Evolutionary conservation across 2,113 vertebrate species (phyloP).

Genomic region (Eidolon helvum): DNA sequence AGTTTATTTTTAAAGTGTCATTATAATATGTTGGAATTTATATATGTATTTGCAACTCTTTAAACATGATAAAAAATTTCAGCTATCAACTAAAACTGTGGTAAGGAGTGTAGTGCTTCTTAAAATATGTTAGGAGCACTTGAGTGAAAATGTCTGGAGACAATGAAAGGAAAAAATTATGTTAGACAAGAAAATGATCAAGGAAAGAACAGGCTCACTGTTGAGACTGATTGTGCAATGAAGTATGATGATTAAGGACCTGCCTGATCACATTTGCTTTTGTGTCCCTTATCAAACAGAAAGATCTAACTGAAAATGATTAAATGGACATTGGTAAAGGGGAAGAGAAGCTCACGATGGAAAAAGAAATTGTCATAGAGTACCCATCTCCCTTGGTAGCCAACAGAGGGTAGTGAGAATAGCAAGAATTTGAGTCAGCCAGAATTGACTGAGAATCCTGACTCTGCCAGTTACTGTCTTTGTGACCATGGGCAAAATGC

Average conservation of each 20-base stretch:
- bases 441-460: not conserved
- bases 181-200: constrained; percentile 27
- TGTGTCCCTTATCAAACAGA: constrained; percentile 28
- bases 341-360: not conserved
- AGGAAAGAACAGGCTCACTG: not conserved
- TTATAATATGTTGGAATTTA: constrained; percentile 12
- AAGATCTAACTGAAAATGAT: constrained; percentile 11
- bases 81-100: constrained; percentile 3
- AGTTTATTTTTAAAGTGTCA: constrained; percentile 38
- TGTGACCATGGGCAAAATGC: not conserved
- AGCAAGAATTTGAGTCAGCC: not conserved
- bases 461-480: not conserved
- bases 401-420: not conserved
- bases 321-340: not conserved
- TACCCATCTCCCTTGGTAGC: not conserved
- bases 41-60: not conserved
- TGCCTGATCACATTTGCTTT: constrained; percentile 22
- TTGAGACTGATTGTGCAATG: not conserved
- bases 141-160: constrained; percentile 1
- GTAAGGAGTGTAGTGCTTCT: not conserved
- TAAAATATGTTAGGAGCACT: constrained; percentile 13
- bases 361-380: not conserved
- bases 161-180: constrained; percentile 18
- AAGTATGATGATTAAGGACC: constrained; percentile 29
- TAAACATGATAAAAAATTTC: not conserved